Conservation (phyloP, 2,888 invertebrate genomes). For the Ametastegia equiseti region DNA sequence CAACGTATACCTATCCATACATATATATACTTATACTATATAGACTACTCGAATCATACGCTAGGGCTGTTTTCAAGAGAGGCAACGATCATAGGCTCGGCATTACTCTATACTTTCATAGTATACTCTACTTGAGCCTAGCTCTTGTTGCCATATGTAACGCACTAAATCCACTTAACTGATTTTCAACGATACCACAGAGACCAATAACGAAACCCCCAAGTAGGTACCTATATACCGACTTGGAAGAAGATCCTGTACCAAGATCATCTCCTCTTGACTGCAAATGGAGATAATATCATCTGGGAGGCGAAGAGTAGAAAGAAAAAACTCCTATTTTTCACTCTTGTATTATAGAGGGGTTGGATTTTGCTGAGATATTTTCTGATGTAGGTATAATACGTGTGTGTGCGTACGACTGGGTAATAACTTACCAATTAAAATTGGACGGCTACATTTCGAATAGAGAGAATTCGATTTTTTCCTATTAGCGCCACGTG, state of each 20-base stretch:
- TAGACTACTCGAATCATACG: conserved; percentile 36
- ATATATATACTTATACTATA: too few relatives aligned
- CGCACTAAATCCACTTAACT: conserved; percentile 44
- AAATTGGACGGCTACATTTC: conserved; percentile 14
- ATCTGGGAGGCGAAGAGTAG: background rate
- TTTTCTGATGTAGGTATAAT: background rate
- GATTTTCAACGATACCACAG: conserved; percentile 44
- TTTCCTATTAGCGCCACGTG: conserved; percentile 42
- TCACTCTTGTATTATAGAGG: background rate
- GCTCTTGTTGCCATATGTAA: conserved; percentile 41
- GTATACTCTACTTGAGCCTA: background rate
- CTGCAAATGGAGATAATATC: background rate
- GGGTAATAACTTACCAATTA: conserved; percentile 12
- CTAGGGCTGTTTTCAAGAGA: conserved; percentile 40
- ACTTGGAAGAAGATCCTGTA: background rate
- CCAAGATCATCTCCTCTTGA: conserved; percentile 18
- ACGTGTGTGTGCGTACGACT: background rate
- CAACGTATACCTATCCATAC: too few relatives aligned
- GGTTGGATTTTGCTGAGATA: background rate
- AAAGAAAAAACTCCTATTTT: background rate
- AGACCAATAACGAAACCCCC: background rate
- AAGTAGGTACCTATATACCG: background rate
- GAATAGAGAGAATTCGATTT: conserved; percentile 9
- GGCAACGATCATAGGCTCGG: background rate
- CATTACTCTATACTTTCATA: background rate